Conservation (phyloP, 2,888 invertebrate species). For the Caradrina kadenii region DNA sequence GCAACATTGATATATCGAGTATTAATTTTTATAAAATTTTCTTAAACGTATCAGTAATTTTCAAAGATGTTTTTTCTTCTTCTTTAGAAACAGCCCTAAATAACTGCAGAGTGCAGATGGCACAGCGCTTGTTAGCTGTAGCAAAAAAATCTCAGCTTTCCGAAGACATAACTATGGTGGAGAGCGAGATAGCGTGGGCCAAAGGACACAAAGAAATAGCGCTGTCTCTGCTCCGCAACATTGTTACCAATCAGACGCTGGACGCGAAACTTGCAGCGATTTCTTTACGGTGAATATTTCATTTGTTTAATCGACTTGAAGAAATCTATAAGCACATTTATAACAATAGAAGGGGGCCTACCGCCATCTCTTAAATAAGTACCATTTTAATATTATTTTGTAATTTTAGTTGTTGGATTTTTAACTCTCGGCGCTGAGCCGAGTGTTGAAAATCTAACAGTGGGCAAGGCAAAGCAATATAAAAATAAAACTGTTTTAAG, state of each 20-base stretch:
- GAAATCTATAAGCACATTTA: background rate
- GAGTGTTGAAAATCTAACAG: too few relatives aligned
- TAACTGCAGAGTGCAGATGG: slow-evolving; percentile 89
- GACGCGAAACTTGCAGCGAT: slow-evolving; percentile 77
- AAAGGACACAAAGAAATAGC: slow-evolving; percentile 87
- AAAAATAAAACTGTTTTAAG: too few relatives aligned
- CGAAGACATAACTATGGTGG: slow-evolving; percentile 79
- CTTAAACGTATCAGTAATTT: too few relatives aligned
- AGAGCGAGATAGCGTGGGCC: slow-evolving; percentile 86
- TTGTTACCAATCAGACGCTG: slow-evolving; percentile 73
- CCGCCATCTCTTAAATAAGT: too few relatives aligned
- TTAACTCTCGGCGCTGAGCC: too few relatives aligned
- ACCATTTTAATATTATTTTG: too few relatives aligned
- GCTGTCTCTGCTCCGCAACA: slow-evolving; percentile 81
- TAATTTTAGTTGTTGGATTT: too few relatives aligned
- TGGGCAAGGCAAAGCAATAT: too few relatives aligned
- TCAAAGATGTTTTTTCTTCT: background rate
- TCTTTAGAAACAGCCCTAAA: slow-evolving; percentile 87
- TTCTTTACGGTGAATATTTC: slow-evolving; percentile 78
- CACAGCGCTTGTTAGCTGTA: slow-evolving; percentile 87
- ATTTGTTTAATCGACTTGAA: background rate
- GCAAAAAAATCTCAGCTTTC: slow-evolving; percentile 79
- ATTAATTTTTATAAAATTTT: too few relatives aligned
- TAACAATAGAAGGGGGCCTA: background rate
- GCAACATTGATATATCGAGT: too few relatives aligned